A percentile compares a stretch with the other conserved stretches of the same genome.
phyloP scores from a whole-genome alignment of 2,113 vertebrate genomes.

The Nymphicus hollandicus region DNA sequence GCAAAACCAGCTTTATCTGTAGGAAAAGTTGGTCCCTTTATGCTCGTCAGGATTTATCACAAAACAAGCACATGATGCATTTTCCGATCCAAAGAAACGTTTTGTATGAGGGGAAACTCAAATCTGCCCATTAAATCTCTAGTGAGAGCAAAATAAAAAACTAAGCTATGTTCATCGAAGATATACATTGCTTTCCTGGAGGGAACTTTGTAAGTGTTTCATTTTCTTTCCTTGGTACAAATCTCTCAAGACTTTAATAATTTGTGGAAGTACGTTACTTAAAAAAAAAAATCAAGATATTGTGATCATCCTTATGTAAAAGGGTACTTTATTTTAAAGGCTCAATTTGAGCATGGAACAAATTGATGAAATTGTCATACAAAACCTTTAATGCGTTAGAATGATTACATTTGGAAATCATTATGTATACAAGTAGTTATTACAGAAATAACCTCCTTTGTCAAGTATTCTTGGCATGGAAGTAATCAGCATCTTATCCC shows the following conservation, averaged over 20 bases:
- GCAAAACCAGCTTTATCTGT: not conserved
- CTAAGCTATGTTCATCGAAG: not conserved
- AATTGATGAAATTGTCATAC: conserved; percentile 39
- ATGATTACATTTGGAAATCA: conserved; percentile 55
- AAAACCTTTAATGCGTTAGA: conserved; percentile 39
- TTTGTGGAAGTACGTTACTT: not conserved
- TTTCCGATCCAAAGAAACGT: not conserved
- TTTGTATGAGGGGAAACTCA: not conserved
- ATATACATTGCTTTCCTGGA: not conserved
- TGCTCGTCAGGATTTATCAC: not conserved
- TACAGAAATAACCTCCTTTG: conserved; percentile 57
- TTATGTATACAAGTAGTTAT: conserved; percentile 53
- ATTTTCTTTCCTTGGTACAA: conserved; percentile 1
- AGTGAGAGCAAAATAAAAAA: not conserved
- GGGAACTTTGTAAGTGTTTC: not conserved
- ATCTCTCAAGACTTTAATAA: conserved; percentile 1
- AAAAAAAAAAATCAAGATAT: not conserved
- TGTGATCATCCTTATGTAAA: conserved; percentile 18
- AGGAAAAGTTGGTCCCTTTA: not conserved
- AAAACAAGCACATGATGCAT: not conserved
- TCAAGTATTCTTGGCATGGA: conserved; percentile 48
- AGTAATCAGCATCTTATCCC: conserved; percentile 60
- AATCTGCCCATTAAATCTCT: conserved; percentile 32
- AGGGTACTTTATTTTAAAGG: conserved; percentile 47
- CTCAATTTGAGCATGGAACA: conserved; percentile 34